phyloP scores from a whole-genome alignment of 1,140 invertebrate genomes.

The Proctacanthus coquilletti region DNA sequence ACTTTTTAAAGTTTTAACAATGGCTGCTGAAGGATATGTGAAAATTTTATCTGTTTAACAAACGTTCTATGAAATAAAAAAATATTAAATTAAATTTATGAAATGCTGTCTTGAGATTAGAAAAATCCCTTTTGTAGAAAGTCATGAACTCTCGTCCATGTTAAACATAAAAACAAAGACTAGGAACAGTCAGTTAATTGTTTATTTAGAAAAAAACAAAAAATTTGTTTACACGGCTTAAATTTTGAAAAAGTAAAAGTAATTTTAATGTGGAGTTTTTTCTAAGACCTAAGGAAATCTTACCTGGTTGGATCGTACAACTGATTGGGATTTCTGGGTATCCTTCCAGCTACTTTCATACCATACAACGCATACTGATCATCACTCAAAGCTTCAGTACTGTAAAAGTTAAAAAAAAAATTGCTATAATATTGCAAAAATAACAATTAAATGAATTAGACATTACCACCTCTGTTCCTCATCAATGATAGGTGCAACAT shows the following conservation, averaged over 20 bases:
- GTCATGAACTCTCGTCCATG: too few relatives aligned
- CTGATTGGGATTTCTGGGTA: conserved; percentile 22
- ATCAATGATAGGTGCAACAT: conserved; percentile 76
- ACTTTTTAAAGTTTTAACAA: conserved; percentile 33
- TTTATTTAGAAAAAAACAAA: too few relatives aligned
- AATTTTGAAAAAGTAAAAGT: too few relatives aligned
- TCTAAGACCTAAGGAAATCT: too few relatives aligned
- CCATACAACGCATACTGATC: conserved; percentile 66
- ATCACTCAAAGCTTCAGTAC: conserved; percentile 57
- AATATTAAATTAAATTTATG: conserved; percentile 1
- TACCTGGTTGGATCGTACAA: conserved; percentile 29
- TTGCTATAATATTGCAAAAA: background rate
- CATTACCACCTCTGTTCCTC: conserved; percentile 71
- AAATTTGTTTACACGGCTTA: too few relatives aligned
- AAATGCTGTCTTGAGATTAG: background rate
- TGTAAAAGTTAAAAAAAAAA: conserved; percentile 28
- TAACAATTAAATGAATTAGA: too few relatives aligned
- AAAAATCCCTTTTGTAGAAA: too few relatives aligned
- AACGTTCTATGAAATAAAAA: too few relatives aligned
- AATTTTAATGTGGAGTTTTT: too few relatives aligned
- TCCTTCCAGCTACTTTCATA: conserved; percentile 42
- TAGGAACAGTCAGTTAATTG: too few relatives aligned
- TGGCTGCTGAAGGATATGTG: conserved; percentile 37
- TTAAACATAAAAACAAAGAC: too few relatives aligned
- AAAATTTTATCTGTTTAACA: too few relatives aligned